Base-by-base conservation (phyloP, 2,888 invertebrate genomes). In the Proisotoma minuta region DNA sequence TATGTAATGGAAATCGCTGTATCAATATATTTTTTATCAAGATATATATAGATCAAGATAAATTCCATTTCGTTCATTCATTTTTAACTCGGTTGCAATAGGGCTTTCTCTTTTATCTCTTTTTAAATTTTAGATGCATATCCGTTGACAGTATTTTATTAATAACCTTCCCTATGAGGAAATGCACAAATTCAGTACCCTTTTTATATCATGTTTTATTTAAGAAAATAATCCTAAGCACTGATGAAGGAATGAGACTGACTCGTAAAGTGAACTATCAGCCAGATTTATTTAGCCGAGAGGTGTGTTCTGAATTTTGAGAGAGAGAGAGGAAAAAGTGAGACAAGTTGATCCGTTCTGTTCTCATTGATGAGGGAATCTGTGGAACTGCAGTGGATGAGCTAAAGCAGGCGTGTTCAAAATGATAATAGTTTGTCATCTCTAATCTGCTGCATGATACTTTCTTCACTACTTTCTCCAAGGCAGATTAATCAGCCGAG, bases 401-500 rank as follows among this genome's bases (percentile, higher is more conserved):
- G 34, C 43, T 43, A 8, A 34, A 5, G 15, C 43, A 43, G 18
- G 18, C 50, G 50, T 50, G 50, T 24, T 24, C 26, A 23, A 50
- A 50, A 50, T 50, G 18, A 22, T 50, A 50, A 50, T 50, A 20
- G 22, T 50, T 50, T 50, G 50, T 50, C 50, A 8, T 22, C 12
- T 50, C n/a, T n/a, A n/a, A n/a, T n/a, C n/a, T n/a, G n/a, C n/a
- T n/a, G n/a, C n/a, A n/a, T n/a, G n/a, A n/a, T n/a, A n/a, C n/a
- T n/a, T n/a, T n/a, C n/a, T n/a, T n/a, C n/a, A n/a, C n/a, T n/a
- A n/a, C n/a, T n/a, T n/a, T n/a, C n/a, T n/a, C n/a, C n/a, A n/a
- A n/a, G n/a, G n/a, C n/a, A n/a, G n/a, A n/a, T n/a, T n/a, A n/a
- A n/a, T n/a, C n/a, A n/a, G n/a, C n/a, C n/a, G n/a, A n/a, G n/a